Evolutionary conservation across 1,140 invertebrate species (phyloP).

Genomic region (Pemphigus obesinymphae): DNA sequence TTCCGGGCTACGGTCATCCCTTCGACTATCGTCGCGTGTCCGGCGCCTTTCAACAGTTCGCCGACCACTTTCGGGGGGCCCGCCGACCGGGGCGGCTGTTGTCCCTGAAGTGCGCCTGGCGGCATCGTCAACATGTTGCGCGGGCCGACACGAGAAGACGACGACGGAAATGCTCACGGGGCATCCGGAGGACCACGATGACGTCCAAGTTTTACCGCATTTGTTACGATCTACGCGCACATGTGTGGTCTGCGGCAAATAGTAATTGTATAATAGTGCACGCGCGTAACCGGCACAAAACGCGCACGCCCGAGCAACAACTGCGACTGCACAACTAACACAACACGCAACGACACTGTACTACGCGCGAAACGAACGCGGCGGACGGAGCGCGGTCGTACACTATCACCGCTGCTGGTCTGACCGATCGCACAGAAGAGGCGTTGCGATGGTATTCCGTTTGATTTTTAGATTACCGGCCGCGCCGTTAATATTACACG

Average conservation of each 20-base stretch:
- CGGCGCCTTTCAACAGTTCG: not conserved
- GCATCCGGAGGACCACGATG: not conserved
- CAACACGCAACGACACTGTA: too few relatives aligned
- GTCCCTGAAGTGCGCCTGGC: not conserved
- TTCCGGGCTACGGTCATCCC: not conserved
- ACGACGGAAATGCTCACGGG: not conserved
- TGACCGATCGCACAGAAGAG: not conserved
- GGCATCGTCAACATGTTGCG: slow-evolving; percentile 3
- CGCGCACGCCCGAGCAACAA: not conserved
- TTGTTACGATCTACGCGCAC: not conserved
- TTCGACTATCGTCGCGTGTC: not conserved
- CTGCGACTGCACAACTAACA: not conserved
- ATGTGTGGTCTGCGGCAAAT: not conserved
- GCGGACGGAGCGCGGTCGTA: not conserved
- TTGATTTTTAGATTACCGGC: slow-evolving; percentile 2
- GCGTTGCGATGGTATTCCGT: not conserved
- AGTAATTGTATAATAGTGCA: too few relatives aligned
- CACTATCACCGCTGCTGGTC: not conserved
- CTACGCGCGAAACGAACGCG: not conserved
- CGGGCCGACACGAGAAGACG: not conserved
- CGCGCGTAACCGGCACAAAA: not conserved
- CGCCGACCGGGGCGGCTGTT: not conserved
- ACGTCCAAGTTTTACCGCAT: too few relatives aligned
- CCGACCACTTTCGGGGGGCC: slow-evolving; percentile 28
- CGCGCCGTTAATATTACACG: not conserved